Base-by-base conservation (phyloP, 2,113 vertebrate species). In the Siphamia tubifer region DNA sequence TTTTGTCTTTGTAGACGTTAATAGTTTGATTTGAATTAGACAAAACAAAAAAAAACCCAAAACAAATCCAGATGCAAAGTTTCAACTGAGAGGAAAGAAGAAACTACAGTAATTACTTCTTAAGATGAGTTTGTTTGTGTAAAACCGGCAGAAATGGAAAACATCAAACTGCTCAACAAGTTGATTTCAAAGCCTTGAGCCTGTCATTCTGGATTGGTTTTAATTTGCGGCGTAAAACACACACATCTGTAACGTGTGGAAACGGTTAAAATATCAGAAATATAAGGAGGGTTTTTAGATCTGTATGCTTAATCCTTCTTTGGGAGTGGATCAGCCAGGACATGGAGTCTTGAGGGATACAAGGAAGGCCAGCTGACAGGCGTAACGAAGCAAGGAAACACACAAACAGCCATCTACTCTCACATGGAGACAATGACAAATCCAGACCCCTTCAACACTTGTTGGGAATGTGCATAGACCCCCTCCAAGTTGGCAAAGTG, bases 391-490 rank as follows among this genome's bases (percentile, higher is more conserved):
- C 13, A 62, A 31, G 55, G 52, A 55, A 62, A 56, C 8, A 2
- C 49, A 63, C 40, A 44, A 61, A 44, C 34, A 49, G 30, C 39
- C 27, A 44, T 42, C 21, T 32, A 21, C 54, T 44, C 25, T 40
- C 31, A 62, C 31, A 13, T 32, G 34, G 52, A 74, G 52, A 68
- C 58, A 52, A 84, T 64, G 61, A 78, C 48, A 77, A 68, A 82
- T 75, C 70, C 82, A 88, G 81, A 80, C 24, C 19, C 21, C 43
- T 42, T 70, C 36, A 68, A 55, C 79, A 83, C 69, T 68, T 77
- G 40, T 24, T 8, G 62, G 47, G 42, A 69, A 68, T 45, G 55
- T 60, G 24, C 32, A 10, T 38, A 64, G 66, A 71, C 62, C 56
- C 44, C n/a, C 55, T 76, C 63, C 25, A 71, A 52, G 54, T 35